These are phyloP conservation scores for Idaea straminata DNA, from an alignment of 2,888 invertebrate species.

Conservation along the genomic window DNA sequence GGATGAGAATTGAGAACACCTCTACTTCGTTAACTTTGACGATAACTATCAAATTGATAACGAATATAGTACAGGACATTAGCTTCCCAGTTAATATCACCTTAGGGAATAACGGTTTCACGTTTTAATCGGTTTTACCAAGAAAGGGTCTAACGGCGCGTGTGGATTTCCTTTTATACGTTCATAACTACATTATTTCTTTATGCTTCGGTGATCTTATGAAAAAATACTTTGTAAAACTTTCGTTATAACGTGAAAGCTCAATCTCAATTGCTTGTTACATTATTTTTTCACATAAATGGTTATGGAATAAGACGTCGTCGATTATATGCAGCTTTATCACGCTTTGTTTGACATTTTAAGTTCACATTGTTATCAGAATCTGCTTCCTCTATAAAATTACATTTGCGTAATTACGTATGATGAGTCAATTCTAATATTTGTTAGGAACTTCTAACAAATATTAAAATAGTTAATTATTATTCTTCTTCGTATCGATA, in stretches of 20 bases:
- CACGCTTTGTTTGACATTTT: not conserved
- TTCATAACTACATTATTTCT: not conserved
- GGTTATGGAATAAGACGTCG: not conserved
- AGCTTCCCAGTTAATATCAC: not conserved
- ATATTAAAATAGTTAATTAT: too few species aligned
- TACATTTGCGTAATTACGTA: too few species aligned
- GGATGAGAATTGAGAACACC: conserved; percentile 32
- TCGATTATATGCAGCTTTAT: not conserved
- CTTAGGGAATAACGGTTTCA: not conserved
- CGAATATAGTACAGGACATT: conserved; percentile 8
- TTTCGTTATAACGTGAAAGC: not conserved
- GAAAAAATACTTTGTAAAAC: not conserved
- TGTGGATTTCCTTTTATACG: not conserved
- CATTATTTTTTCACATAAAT: not conserved
- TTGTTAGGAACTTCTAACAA: too few species aligned
- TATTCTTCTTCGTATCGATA: too few species aligned
- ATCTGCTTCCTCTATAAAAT: not conserved
- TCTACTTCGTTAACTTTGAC: conserved; percentile 29
- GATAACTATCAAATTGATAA: conserved; percentile 36
- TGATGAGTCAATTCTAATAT: too few species aligned
- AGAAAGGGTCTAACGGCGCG: not conserved
- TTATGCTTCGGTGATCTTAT: not conserved
- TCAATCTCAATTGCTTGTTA: not conserved
- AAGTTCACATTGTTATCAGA: not conserved
- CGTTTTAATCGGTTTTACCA: not conserved